Conservation (phyloP, 2,888 invertebrate species). For the Netelia inedita region DNA sequence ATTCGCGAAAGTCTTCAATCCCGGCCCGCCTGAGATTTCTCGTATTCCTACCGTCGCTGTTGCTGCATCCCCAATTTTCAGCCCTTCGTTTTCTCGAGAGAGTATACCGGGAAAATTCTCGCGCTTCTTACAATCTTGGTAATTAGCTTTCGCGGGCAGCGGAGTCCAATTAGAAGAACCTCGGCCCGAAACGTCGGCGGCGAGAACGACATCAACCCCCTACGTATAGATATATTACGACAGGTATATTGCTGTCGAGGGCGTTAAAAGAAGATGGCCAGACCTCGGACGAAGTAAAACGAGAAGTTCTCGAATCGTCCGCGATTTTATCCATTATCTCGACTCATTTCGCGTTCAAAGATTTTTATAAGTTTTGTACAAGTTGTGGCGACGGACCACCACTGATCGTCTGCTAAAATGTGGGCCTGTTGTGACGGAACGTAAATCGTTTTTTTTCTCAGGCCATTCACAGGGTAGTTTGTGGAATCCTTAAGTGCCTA, state of each 20-base stretch:
- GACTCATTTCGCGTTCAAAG: conserved; percentile 25
- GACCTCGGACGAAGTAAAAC: conserved; percentile 37
- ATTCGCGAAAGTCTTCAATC: conserved; percentile 48
- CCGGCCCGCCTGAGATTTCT: conserved; percentile 25
- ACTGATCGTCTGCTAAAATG: too few species aligned
- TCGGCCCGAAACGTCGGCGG: conserved; percentile 32
- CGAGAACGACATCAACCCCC: conserved; percentile 23
- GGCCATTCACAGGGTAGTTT: not conserved
- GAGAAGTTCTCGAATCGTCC: conserved; percentile 42
- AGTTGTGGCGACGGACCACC: not conserved
- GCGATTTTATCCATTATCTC: conserved; percentile 53
- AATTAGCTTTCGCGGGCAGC: conserved; percentile 67
- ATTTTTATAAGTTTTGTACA: conserved; percentile 20
- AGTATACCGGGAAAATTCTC: conserved; percentile 58
- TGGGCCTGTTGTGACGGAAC: too few species aligned
- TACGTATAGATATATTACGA: conserved; percentile 11
- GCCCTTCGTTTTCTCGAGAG: conserved; percentile 47
- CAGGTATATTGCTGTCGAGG: conserved; percentile 62
- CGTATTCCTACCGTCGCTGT: conserved; percentile 4
- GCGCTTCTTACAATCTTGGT: conserved; percentile 66
- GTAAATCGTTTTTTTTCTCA: not conserved
- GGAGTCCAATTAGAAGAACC: conserved; percentile 65
- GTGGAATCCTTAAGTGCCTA: not conserved
- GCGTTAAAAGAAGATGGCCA: conserved; percentile 64
- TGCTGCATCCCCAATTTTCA: conserved; percentile 49